These are phyloP conservation scores for Isoperla grammatica DNA, from an alignment of 2,888 invertebrate genomes.

Conservation along the genomic window DNA sequence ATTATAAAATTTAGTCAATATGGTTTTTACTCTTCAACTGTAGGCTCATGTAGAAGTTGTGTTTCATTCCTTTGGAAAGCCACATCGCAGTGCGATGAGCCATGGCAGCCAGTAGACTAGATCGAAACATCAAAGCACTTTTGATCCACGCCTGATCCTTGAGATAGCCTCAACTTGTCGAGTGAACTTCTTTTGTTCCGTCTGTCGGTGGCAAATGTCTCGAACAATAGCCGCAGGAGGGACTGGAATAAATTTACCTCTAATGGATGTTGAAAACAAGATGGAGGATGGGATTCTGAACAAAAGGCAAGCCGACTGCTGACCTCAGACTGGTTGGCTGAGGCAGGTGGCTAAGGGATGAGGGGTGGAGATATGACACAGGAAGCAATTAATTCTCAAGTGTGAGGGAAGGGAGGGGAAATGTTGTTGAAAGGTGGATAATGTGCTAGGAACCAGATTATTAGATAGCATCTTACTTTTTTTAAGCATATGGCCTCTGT, in stretches of 20 bases:
- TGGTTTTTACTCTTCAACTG: too few relatives aligned
- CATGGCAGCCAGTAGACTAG: neutral
- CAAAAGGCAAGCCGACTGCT: conserved; percentile 23
- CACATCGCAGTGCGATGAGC: too few relatives aligned
- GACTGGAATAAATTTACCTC: conserved; percentile 25
- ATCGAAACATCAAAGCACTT: conserved; percentile 15
- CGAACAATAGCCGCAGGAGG: conserved; percentile 20
- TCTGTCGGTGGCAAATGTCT: conserved; percentile 25
- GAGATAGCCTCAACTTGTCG: conserved; percentile 4
- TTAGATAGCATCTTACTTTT: conserved; percentile 17
- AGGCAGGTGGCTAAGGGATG: conserved; percentile 8
- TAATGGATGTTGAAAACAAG: conserved; percentile 28
- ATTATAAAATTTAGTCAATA: too few relatives aligned
- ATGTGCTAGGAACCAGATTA: conserved; percentile 20
- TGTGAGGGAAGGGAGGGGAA: conserved; percentile 1
- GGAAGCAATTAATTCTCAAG: conserved; percentile 27
- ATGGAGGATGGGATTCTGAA: conserved; percentile 22
- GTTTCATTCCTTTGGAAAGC: too few relatives aligned
- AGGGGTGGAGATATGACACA: conserved; percentile 13
- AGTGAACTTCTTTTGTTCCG: conserved; percentile 23
- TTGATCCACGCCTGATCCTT: conserved; percentile 15
- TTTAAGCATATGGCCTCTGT: neutral
- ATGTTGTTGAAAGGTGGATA: conserved; percentile 22
- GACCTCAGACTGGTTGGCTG: conserved; percentile 16
- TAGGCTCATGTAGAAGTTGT: too few relatives aligned